Conservation (phyloP, 2,888 invertebrate species). For the Nemotelus pantherinus region DNA sequence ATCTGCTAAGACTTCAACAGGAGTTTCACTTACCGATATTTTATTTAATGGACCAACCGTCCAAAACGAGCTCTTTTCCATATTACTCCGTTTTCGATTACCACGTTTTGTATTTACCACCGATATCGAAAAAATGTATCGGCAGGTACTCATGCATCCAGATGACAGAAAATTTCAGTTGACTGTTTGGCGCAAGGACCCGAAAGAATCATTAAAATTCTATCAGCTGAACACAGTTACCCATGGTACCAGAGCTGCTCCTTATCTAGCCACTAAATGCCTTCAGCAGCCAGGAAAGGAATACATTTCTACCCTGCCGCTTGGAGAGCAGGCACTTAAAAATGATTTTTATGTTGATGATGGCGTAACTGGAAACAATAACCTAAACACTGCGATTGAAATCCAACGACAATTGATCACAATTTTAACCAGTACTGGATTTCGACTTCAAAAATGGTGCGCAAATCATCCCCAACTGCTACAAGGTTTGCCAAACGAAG, state of each 20-base stretch:
- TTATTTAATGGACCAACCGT: too few relatives aligned
- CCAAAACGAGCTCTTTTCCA: too few relatives aligned
- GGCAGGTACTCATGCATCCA: too few relatives aligned
- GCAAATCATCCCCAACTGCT: background rate
- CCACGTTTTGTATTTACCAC: too few relatives aligned
- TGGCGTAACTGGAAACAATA: conserved; percentile 22
- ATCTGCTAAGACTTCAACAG: conserved; percentile 44
- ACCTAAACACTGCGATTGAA: background rate
- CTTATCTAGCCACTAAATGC: conserved; percentile 47
- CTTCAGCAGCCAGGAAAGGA: conserved; percentile 43
- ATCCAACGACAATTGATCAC: background rate
- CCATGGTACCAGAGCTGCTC: conserved; percentile 47
- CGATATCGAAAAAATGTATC: too few relatives aligned
- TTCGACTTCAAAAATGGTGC: too few relatives aligned
- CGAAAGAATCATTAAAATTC: conserved; percentile 19
- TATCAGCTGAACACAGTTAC: conserved; percentile 48
- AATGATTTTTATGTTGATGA: conserved; percentile 37
- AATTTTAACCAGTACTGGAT: too few relatives aligned
- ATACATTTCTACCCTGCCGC: background rate
- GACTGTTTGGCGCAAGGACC: conserved; percentile 48
- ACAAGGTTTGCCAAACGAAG: background rate
- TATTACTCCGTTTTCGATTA: too few relatives aligned
- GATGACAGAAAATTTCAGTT: conserved; percentile 50
- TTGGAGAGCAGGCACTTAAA: background rate
- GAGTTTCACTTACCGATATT: too few relatives aligned